Conservation (phyloP, 64 coral and sea anemone species). For the Dendrophyllia cribrosa region DNA sequence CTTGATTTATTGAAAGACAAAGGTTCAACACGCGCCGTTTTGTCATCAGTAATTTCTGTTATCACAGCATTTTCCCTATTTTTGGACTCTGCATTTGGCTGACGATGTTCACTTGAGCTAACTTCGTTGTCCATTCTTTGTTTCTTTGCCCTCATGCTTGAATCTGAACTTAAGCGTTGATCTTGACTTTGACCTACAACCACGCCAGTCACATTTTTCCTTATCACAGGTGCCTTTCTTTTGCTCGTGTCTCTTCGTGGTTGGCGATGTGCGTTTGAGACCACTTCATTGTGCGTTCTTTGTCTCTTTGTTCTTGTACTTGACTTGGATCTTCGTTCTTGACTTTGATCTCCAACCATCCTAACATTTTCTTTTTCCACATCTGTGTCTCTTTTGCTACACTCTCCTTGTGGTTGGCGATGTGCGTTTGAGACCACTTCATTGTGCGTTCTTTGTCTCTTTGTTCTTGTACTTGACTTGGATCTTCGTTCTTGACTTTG, state of each 20-base stretch:
- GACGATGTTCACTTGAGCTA: neutral
- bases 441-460: neutral
- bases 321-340: neutral
- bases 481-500: neutral
- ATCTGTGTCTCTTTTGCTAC: neutral
- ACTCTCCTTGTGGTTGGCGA: neutral
- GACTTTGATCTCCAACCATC: neutral
- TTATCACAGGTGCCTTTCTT: neutral
- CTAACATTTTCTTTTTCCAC: neutral
- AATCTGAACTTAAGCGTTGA: neutral
- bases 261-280: neutral
- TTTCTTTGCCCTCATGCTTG: neutral
- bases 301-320: neutral
- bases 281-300: neutral
- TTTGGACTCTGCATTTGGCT: neutral
- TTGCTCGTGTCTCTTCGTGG: neutral
- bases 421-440: neutral
- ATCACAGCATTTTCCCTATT: neutral
- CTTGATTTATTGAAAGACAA: neutral
- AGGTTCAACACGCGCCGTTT: neutral
- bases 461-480: neutral
- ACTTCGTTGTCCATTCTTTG: neutral
- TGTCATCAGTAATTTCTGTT: neutral
- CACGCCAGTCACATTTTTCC: neutral
- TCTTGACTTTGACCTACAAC: neutral